A percentile compares a stretch with the other conserved stretches of the same genome.
These are phyloP conservation scores for Pristionchus pacificus DNA, from an alignment of 1,140 invertebrate genomes.

Conservation along the genomic window DNA sequence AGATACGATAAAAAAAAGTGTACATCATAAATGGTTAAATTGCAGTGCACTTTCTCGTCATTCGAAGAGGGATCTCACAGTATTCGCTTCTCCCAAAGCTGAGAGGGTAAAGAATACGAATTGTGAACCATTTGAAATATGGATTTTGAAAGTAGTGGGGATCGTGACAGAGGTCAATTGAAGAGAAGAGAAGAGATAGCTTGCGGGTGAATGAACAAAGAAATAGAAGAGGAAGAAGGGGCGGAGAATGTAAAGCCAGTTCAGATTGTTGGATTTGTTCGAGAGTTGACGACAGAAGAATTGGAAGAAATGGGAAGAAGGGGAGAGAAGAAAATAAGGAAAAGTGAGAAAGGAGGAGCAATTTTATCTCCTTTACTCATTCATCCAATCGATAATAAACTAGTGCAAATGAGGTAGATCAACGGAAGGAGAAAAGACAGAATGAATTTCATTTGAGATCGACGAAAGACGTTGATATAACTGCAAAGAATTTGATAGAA, in stretches of 20 bases:
- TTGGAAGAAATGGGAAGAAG: not conserved
- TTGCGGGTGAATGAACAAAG: too few species aligned
- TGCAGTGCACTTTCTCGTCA: not conserved
- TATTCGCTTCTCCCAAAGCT: not conserved
- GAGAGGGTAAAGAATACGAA: not conserved
- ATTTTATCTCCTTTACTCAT: not conserved
- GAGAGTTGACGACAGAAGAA: not conserved
- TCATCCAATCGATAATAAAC: not conserved
- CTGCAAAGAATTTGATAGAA: not conserved
- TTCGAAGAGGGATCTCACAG: not conserved
- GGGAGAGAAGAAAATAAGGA: not conserved
- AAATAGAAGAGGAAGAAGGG: not conserved
- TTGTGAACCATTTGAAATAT: too few species aligned
- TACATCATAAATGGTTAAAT: too few species aligned
- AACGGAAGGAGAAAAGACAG: not conserved
- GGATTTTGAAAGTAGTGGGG: not conserved
- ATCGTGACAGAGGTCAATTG: not conserved
- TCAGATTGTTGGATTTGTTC: not conserved
- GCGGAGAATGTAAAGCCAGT: not conserved
- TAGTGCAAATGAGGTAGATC: not conserved
- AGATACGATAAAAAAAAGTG: too few species aligned
- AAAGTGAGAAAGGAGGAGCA: not conserved
- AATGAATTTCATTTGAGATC: too few species aligned
- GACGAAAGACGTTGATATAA: not conserved
- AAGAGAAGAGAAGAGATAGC: not conserved